Conservation (phyloP, 2,888 invertebrate genomes). For the Pyrrhosoma nymphula region DNA sequence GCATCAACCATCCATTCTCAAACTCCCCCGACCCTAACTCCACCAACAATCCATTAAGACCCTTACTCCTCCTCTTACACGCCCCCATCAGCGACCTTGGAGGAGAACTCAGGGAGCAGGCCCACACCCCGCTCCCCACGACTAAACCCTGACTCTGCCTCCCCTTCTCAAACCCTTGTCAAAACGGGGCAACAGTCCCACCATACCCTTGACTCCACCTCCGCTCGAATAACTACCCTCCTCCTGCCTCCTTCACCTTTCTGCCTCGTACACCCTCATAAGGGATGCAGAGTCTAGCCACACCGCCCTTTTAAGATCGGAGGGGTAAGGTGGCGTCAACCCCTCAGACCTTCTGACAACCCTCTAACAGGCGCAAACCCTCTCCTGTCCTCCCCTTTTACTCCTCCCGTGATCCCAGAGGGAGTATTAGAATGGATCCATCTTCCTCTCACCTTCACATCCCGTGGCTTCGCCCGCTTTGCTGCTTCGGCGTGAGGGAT, state of each 20-base stretch:
- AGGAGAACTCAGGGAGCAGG: not conserved
- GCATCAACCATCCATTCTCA: not conserved
- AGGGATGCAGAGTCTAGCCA: not conserved
- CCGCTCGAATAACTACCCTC: not conserved
- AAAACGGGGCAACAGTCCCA: not conserved
- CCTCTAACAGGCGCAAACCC: slow-evolving; percentile 19
- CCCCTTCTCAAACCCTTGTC: not conserved
- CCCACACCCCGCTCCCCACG: not conserved
- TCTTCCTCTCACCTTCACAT: slow-evolving; percentile 5
- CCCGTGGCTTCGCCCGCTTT: not conserved
- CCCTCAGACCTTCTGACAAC: not conserved
- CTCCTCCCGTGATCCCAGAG: not conserved
- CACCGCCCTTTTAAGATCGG: not conserved
- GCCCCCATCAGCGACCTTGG: not conserved
- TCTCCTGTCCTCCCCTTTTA: not conserved
- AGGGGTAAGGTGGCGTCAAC: not conserved
- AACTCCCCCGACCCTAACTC: not conserved
- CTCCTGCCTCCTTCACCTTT: not conserved
- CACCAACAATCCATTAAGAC: slow-evolving; percentile 1
- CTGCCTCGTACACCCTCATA: not conserved
- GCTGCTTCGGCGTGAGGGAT: not conserved
- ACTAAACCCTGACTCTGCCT: not conserved
- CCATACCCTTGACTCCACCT: not conserved
- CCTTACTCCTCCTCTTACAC: not conserved
- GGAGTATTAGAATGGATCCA: not conserved